phyloP scores from a whole-genome alignment of 2,888 invertebrate genomes.

The Cephalotes varians region DNA sequence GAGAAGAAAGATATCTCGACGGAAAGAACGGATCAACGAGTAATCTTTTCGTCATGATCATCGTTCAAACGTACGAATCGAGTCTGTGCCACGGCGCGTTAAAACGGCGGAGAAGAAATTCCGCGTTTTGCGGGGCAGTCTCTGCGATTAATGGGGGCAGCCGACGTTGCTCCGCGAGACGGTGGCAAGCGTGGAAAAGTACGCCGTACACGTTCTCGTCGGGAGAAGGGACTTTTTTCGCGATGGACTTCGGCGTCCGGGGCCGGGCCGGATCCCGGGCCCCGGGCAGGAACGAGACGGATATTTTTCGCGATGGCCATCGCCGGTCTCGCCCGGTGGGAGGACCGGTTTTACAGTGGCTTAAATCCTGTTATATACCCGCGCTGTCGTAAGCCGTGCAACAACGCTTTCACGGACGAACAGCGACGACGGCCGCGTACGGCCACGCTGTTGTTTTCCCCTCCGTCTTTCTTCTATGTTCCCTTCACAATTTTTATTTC shows the following conservation, averaged over 20 bases:
- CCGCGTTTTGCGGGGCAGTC: conserved; percentile 1
- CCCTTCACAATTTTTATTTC: conserved; percentile 40
- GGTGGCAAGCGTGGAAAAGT: conserved; percentile 31
- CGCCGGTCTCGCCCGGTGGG: conserved; percentile 72
- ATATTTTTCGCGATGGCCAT: conserved; percentile 73
- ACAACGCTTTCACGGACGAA: conserved; percentile 70
- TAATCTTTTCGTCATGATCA: conserved; percentile 31
- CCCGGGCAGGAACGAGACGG: conserved; percentile 62
- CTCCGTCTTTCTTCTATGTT: conserved; percentile 12
- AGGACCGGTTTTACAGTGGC: conserved; percentile 78
- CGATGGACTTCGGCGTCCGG: conserved; percentile 55
- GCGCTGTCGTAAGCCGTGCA: conserved; percentile 63
- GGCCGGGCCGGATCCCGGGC: conserved; percentile 41
- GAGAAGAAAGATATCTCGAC: background rate
- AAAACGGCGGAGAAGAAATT: conserved; percentile 21
- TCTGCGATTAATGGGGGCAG: conserved; percentile 25
- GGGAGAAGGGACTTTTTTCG: conserved; percentile 52
- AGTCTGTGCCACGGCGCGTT: conserved; percentile 3
- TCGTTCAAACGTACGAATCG: conserved; percentile 16
- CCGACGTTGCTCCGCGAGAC: background rate
- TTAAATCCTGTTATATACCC: conserved; percentile 75
- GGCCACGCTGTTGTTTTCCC: conserved; percentile 39
- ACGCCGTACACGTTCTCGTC: background rate
- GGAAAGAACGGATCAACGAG: conserved; percentile 18
- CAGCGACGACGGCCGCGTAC: conserved; percentile 22